Conservation (phyloP, 2,888 invertebrate species). For the Nomada lathburiana region DNA sequence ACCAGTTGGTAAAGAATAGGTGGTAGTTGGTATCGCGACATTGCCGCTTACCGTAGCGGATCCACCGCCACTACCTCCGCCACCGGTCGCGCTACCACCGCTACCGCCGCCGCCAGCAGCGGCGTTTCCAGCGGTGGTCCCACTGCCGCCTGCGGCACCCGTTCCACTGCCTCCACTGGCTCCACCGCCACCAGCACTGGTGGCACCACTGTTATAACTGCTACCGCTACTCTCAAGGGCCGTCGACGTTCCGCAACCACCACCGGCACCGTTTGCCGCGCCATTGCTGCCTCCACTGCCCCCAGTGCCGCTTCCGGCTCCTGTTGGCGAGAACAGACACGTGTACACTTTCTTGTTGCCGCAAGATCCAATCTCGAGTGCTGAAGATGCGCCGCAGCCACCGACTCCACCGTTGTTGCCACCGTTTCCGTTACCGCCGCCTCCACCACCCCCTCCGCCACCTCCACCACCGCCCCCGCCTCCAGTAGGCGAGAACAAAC, state of each 20-base stretch:
- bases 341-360: slow-evolving; percentile 92
- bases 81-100: slow-evolving; percentile 73
- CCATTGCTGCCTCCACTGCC: slow-evolving; percentile 72
- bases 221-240: slow-evolving; percentile 68
- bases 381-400: slow-evolving; percentile 60
- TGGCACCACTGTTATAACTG: slow-evolving; percentile 75
- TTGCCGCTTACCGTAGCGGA: slow-evolving; percentile 68
- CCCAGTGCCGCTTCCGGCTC: slow-evolving; percentile 72
- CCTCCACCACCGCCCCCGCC: slow-evolving; percentile 73
- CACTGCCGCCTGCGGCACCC: slow-evolving; percentile 70
- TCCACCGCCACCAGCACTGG: slow-evolving; percentile 83
- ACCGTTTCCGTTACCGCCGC: slow-evolving; percentile 71
- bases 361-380: slow-evolving; percentile 84
- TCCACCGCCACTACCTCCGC: slow-evolving; percentile 74
- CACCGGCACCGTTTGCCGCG: slow-evolving; percentile 84
- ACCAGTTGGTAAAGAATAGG: slow-evolving; percentile 66
- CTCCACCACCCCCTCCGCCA: slow-evolving; percentile 49
- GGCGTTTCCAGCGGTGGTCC: slow-evolving; percentile 75
- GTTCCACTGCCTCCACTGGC: slow-evolving; percentile 79
- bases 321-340: slow-evolving; percentile 86
- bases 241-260: slow-evolving; percentile 71
- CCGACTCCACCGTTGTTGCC: slow-evolving; percentile 66
- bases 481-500: slow-evolving; percentile 85
- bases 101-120: slow-evolving; percentile 82
- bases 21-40: slow-evolving; percentile 75